phyloP scores from a whole-genome alignment of 2,888 invertebrate genomes.

The Seladonia tumulorum region DNA sequence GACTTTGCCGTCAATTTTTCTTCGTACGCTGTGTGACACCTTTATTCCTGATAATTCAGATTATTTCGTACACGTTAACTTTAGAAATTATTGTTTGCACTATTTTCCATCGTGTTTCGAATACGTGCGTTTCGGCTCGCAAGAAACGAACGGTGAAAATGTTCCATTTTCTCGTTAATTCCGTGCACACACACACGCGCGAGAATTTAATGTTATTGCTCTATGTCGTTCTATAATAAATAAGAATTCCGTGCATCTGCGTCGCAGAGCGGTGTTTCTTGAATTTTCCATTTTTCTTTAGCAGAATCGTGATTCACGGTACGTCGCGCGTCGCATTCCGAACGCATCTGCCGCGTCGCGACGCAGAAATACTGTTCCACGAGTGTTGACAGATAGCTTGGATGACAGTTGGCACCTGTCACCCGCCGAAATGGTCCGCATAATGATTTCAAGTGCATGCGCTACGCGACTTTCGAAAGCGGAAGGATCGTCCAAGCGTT shows the following conservation, averaged over 20 bases:
- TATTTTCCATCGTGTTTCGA: background rate
- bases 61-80: too few species aligned
- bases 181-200: background rate
- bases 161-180: background rate
- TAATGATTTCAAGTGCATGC: constrained; percentile 64
- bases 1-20: background rate
- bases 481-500: constrained; percentile 38
- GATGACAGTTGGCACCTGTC: constrained; percentile 59
- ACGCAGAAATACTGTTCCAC: constrained; percentile 47
- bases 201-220: background rate
- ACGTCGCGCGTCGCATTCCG: constrained; percentile 18
- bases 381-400: constrained; percentile 66
- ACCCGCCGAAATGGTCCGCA: constrained; percentile 29
- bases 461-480: constrained; percentile 39
- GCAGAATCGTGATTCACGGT: constrained; percentile 14
- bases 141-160: background rate
- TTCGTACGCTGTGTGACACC: background rate
- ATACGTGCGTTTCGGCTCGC: too few species aligned
- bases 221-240: background rate
- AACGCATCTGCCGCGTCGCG: constrained; percentile 5
- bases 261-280: background rate
- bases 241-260: background rate
- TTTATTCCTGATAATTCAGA: too few species aligned
- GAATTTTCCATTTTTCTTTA: constrained; percentile 33
- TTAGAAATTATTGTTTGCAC: background rate